Evolutionary conservation across 2,888 invertebrate species (phyloP), one percentile per base, ranked within the genome.

Genomic region (Clitarchus hookeri): DNA sequence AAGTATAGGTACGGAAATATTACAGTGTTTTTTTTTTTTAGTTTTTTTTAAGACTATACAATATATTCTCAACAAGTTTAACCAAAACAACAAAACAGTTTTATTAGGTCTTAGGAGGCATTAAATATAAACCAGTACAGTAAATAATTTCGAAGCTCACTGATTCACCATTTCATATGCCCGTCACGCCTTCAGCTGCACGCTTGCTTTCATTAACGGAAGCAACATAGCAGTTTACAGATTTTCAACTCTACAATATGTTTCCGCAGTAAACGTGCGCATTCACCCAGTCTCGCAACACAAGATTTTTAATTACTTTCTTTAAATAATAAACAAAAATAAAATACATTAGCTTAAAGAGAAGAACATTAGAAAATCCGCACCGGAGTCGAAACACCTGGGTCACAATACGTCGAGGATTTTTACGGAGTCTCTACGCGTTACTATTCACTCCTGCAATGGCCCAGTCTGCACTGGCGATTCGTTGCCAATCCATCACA

Each of bases 1-100:
- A 84, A 87, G 86, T 85, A 84, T 85, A 87, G 79, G 82, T 78
- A 84, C 82, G 87, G 85, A 86, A 27, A 82, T 82, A 44, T 82
- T 82, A 82, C 44, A 82, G 6, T 23, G 6, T 36, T 6, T 25
- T 36, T 82, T n/a, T 82, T 36, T 82, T 36, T 8, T n/a, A 25
- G 6, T 79, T 26, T 82, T 65, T 65, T 65, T 65, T 19, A 65
- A 65, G 82, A 82, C 44, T 82, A 82, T 82, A 82, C 44, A 65
- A 65, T 44, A 44, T 82, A 82, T 44, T 82, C 82, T 82, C 82
- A 82, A 82, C 82, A 82, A 82, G 44, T 82, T 82, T 82, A 82
- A 82, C 82, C 82, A 82, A 82, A 82, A 82, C 82, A 82, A 82
- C 82, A 82, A 82, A 82, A 36, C 82, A 82, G 44, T 82, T 16